A percentile compares a stretch with the other conserved stretches of the same genome.
These are phyloP conservation scores for Atta cephalotes DNA, from an alignment of 1,140 invertebrate species.

Conservation along the genomic window DNA sequence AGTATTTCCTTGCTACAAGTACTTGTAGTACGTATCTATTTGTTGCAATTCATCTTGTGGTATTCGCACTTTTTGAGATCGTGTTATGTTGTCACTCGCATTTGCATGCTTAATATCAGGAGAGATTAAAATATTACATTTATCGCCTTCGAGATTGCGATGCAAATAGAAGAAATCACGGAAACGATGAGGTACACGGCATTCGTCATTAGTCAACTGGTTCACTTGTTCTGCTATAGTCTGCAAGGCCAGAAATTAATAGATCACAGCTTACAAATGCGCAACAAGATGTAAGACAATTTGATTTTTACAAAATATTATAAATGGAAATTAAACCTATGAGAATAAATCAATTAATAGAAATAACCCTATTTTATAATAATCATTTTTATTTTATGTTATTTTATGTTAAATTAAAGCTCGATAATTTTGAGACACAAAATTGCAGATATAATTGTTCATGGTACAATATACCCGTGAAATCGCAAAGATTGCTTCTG, in stretches of 20 bases:
- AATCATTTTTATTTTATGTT: too few species aligned
- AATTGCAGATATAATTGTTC: not conserved
- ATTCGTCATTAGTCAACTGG: not conserved
- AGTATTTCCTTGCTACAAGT: too few species aligned
- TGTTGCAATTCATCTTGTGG: not conserved
- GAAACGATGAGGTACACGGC: not conserved
- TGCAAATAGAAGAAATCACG: not conserved
- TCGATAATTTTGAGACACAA: not conserved
- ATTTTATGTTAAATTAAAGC: not conserved
- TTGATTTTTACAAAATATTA: not conserved
- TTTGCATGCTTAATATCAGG: not conserved
- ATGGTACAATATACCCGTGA: not conserved
- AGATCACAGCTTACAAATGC: slow-evolving; percentile 59
- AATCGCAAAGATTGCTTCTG: slow-evolving; percentile 1
- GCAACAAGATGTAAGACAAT: slow-evolving; percentile 56
- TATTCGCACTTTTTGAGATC: not conserved
- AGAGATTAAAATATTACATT: slow-evolving; percentile 1
- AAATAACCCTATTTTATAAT: too few species aligned
- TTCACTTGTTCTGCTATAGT: slow-evolving; percentile 65
- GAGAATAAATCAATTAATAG: too few species aligned
- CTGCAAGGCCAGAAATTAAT: slow-evolving; percentile 65
- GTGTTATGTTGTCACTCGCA: not conserved
- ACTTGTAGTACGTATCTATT: too few species aligned
- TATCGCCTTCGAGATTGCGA: not conserved
- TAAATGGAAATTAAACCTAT: too few species aligned